Conservation (phyloP, 2,797 vertebrate species). For the Tarsius wallacei region DNA sequence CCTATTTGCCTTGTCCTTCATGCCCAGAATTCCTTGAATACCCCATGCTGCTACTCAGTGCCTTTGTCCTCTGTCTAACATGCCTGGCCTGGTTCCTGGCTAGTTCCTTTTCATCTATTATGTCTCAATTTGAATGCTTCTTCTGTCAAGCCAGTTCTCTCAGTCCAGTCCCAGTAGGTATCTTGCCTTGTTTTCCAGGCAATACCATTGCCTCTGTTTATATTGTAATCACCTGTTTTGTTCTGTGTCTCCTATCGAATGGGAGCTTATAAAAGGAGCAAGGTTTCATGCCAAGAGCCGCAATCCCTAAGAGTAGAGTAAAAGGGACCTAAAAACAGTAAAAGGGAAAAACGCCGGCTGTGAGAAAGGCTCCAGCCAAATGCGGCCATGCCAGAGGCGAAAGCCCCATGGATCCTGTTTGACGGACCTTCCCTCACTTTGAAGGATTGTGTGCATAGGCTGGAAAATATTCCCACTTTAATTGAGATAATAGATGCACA, state of each 20-base stretch:
- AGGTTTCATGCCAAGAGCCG: no score
- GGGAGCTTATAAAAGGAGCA: neutral
- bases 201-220: neutral
- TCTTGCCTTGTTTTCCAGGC: neutral
- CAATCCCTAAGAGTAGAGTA: no score
- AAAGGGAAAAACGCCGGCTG: no score
- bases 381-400: no score
- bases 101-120: neutral
- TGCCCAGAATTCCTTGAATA: neutral
- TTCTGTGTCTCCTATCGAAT: neutral
- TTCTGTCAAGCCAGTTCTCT: neutral
- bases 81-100: neutral
- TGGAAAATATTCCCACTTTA: no score
- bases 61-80: neutral
- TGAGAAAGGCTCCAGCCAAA: no score
- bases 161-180: neutral
- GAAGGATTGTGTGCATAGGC: no score
- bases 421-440: no score
- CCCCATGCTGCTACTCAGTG: neutral
- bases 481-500: no score
- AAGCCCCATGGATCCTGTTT: no score
- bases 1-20: neutral
- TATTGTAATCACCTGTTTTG: neutral
- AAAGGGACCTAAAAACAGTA: no score
- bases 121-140: neutral